Base-by-base conservation (phyloP, 53 echinoderm and acorn worm genomes). In the Stichopus horrens region DNA sequence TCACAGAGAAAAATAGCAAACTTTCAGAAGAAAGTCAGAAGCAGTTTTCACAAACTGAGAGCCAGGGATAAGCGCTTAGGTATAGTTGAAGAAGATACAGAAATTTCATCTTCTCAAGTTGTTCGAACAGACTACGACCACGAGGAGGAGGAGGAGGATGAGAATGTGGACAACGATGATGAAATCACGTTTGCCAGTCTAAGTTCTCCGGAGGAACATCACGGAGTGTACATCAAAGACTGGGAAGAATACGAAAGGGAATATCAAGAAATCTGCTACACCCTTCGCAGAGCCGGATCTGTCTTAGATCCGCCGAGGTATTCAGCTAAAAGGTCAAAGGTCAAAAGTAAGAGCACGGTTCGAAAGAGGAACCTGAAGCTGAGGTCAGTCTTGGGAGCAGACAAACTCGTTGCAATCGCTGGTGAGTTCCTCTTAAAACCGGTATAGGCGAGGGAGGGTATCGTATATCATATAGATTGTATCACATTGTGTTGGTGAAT, bases 261-360 rank as follows among this genome's bases (percentile, higher is more conserved):
- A 67, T 85, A 85, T 20, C 57, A 85, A 23, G 85, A 67, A 21
- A 85, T 85, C 13, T 85, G 85, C 59, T 65, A 85, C 85, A 85
- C 85, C 11, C 85, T 85, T 53, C 60, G 85, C 63, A 68, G 85
- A 52, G 85, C 85, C 13, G 85, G 67, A 10, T 85, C 85, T 5
- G 21, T 68, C 21, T 67, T 85, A 4, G 65, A 63, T 11, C 23
- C 37, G 65, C 23, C 85, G 11, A 21, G n/a, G 21, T 19, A n/a
- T 10, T 16, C 14, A 4, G 23, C 85, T 7, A 85, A 65, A 67
- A 76, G 21, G 37, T 63, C 85, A 16, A 65, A 37, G 71, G 23
- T 63, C 23, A 85, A 51, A 68, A 85, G 37, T 18, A 85, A 65
- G 14, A 85, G 85, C 23, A 85, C 52, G 5, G 85, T 85, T 52